These are phyloP conservation scores for Seriola aureovittata DNA, from an alignment of 2,113 vertebrate species.

Conservation along the genomic window DNA sequence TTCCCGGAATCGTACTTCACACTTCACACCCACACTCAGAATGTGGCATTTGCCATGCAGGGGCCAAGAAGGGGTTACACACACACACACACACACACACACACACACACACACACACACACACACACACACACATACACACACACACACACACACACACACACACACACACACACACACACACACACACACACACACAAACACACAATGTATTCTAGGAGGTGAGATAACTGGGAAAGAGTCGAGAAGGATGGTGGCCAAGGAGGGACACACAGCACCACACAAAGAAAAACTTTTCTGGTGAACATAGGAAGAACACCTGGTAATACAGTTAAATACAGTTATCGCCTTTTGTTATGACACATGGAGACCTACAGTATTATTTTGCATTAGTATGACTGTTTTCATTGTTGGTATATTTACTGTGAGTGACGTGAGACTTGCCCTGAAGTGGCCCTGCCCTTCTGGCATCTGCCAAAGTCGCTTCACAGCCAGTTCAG, in stretches of 20 bases:
- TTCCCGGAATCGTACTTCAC: constrained; percentile 74
- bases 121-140: constrained; percentile 14
- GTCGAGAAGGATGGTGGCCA: constrained; percentile 35
- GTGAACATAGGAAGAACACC: background rate
- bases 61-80: constrained; percentile 51
- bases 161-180: constrained; percentile 26
- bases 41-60: constrained; percentile 71
- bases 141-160: constrained; percentile 25
- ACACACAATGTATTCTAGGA: constrained; percentile 56
- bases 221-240: constrained; percentile 61
- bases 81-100: constrained; percentile 16
- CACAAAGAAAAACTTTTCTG: background rate
- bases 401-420: background rate
- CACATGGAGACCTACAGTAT: background rate
- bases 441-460: background rate
- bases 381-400: background rate
- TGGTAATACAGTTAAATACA: too few species aligned
- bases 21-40: constrained; percentile 75
- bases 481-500: constrained; percentile 25
- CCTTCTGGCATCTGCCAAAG: constrained; percentile 11
- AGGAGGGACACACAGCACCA: constrained; percentile 27
- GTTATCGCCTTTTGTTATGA: background rate
- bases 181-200: constrained; percentile 20
- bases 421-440: background rate
- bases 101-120: constrained; percentile 8